Evolutionary conservation across 37 sponge, comb jelly and placozoan genomes (phyloP), one percentile per base, ranked within the genome.

Genomic region (Cliona cf. orientalis): DNA sequence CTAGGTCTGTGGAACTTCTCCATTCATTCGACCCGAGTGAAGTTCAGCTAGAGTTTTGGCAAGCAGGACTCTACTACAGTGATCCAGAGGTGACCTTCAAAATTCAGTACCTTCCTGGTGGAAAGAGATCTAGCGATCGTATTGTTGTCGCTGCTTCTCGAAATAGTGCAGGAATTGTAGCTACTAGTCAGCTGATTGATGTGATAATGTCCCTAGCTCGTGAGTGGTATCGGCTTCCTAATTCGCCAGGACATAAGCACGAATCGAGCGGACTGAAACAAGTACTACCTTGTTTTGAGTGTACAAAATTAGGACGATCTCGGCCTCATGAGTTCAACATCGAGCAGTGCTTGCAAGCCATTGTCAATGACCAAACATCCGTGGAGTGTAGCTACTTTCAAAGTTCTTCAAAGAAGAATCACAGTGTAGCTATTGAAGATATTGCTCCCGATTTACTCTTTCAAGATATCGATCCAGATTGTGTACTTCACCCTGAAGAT

Each of bases 191-290:
- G 42, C 72, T 89, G 6, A 46, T 78, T 21, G 90, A 84, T 46
- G 60, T 60, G 19, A 49, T 79, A 0, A n/a, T 69, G 29, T 38
- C 83, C 28, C 80, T 89, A 28, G 43, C 71, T 22, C 17, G 29
- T 32, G 79, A 84, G 28, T 89, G 90, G 90, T 89, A 81, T 62
- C n/a, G n/a, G n/a, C n/a, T n/a, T n/a, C 90, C 90, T 12, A 82
- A 81, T 12, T 41, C 84, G 21, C n/a, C n/a, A n/a, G n/a, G n/a
- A n/a, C n/a, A n/a, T n/a, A n/a, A n/a, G n/a, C 25, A 12, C 14
- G 79, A 63, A 32, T 31, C 32, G 2, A n/a, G n/a, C n/a, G n/a
- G n/a, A n/a, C 71, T 85, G 23, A 62, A 77, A 43, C 85, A 85
- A 42, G 32, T 22, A 21, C 60, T 71, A 9, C 56, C 75, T 1